Evolutionary conservation across 2,888 invertebrate genomes (phyloP).

Genomic region (Papilio gigon): DNA sequence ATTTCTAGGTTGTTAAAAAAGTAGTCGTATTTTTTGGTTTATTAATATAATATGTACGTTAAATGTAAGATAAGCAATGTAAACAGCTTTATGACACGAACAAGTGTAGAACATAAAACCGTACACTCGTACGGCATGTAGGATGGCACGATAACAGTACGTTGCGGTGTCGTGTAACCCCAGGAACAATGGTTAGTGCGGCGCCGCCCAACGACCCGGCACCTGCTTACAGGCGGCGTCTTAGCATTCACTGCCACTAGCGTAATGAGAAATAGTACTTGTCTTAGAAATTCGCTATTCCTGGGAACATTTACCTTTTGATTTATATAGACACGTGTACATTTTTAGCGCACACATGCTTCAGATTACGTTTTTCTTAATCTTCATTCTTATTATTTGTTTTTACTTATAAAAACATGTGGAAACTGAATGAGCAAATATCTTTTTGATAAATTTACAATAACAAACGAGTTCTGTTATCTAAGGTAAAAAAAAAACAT

Average conservation of each 20-base stretch:
- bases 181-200: slow-evolving; percentile 19
- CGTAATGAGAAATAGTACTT: slow-evolving; percentile 11
- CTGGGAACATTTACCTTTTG: not conserved
- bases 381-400: no score
- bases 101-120: not conserved
- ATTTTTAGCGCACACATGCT: no score
- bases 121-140: not conserved
- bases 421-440: no score
- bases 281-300: not conserved
- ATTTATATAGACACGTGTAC: not conserved
- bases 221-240: slow-evolving; percentile 10
- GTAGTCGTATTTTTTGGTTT: no score
- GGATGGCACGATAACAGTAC: not conserved
- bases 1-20: no score
- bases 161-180: slow-evolving; percentile 10
- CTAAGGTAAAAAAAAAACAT: not conserved
- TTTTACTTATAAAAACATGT: no score
- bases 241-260: not conserved
- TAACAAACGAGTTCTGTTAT: no score
- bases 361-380: no score
- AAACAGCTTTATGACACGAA: not conserved
- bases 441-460: no score
- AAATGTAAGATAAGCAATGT: no score
- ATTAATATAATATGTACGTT: no score
- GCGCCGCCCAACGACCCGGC: not conserved